These are phyloP conservation scores for Aphelenchoides bicaudatus DNA, from an alignment of 2,888 invertebrate genomes.

Conservation along the genomic window DNA sequence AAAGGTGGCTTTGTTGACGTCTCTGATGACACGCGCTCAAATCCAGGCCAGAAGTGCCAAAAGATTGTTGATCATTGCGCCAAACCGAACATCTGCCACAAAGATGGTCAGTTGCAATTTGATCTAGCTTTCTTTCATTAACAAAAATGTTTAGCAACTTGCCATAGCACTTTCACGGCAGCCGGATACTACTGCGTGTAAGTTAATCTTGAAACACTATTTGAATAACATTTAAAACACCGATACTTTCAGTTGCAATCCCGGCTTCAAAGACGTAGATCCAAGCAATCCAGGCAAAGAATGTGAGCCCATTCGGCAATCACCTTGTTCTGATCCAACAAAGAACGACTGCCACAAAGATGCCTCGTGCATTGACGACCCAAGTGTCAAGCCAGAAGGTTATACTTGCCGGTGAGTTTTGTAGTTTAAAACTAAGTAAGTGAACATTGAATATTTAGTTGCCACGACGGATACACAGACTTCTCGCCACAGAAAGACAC, in stretches of 20 bases:
- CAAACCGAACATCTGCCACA: conserved; percentile 53
- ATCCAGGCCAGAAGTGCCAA: conserved; percentile 53
- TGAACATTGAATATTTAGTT: conserved; percentile 27
- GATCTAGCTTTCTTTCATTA: conserved; percentile 17
- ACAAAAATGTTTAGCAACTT: conserved; percentile 39
- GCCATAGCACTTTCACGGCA: conserved; percentile 54
- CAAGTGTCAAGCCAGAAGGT: conserved; percentile 43
- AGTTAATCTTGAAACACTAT: too few species aligned
- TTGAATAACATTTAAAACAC: too few species aligned
- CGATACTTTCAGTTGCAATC: conserved; percentile 5
- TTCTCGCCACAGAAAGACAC: conserved; percentile 42
- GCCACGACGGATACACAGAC: conserved; percentile 54
- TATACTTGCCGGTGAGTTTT: conserved; percentile 37
- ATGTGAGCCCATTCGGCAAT: conserved; percentile 10
- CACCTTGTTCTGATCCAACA: not conserved
- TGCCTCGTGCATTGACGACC: conserved; percentile 50
- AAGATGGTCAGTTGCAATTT: not conserved
- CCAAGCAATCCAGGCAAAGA: conserved; percentile 16
- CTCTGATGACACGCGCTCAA: conserved; percentile 42
- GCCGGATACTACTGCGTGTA: conserved; percentile 54
- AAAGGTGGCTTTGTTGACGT: conserved; percentile 36
- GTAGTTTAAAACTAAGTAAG: not conserved
- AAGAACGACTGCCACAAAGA: conserved; percentile 51
- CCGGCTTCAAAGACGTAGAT: conserved; percentile 14
- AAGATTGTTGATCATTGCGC: conserved; percentile 48